Conservation (phyloP, 92 coral and sea anemone genomes). For the Epizoanthus stellaris region DNA sequence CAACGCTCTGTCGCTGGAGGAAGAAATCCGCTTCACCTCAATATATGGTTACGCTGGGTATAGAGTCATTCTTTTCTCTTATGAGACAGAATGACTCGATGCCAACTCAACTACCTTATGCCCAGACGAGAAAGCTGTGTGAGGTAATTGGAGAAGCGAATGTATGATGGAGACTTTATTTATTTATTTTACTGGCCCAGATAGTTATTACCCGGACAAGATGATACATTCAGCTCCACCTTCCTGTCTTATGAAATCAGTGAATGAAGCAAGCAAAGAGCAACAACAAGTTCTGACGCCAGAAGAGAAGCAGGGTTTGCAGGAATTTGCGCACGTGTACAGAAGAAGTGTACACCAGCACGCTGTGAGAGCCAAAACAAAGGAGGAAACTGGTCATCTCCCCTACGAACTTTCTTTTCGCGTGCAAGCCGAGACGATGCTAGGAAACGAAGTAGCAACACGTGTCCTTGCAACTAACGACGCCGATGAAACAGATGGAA, state of each 20-base stretch:
- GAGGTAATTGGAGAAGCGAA: neutral
- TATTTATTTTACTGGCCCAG: constrained; percentile 1
- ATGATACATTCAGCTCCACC: constrained; percentile 19
- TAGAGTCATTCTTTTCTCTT: constrained; percentile 8
- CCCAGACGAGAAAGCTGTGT: constrained; percentile 5
- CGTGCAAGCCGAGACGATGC: too few species aligned
- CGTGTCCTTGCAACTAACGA: too few species aligned
- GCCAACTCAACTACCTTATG: constrained; percentile 16
- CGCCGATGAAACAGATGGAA: too few species aligned
- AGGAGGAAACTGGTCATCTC: constrained; percentile 22
- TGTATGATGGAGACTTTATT: neutral
- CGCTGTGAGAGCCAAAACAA: constrained; percentile 5
- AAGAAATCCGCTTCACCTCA: neutral
- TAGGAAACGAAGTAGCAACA: too few species aligned
- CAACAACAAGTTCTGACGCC: neutral
- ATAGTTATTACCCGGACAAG: too few species aligned
- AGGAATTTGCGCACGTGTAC: neutral
- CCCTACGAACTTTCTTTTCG: constrained; percentile 5
- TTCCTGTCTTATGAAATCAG: neutral
- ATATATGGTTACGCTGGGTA: constrained; percentile 27
- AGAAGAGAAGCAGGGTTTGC: constrained; percentile 1
- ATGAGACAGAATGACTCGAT: constrained; percentile 2
- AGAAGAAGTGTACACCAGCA: constrained; percentile 14
- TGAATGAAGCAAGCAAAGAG: neutral
- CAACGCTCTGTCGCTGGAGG: neutral